Conservation (phyloP, 2,888 invertebrate genomes). For the Thecophora atra region DNA sequence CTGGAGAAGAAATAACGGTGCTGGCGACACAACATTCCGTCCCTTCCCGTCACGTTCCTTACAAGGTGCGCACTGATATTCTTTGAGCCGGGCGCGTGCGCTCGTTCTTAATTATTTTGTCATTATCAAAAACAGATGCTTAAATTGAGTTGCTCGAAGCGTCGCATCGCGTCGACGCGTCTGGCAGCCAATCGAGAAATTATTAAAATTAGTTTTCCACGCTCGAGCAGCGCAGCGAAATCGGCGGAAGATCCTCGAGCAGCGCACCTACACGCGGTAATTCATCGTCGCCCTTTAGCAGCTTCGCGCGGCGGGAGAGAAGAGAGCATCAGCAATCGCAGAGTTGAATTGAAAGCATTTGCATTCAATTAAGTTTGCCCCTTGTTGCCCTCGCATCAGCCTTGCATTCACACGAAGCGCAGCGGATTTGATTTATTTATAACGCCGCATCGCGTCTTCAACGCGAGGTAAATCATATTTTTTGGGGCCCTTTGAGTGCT, state of each 20-base stretch:
- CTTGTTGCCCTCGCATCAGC: slow-evolving; percentile 1
- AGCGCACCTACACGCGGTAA: slow-evolving; percentile 60
- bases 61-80: background rate
- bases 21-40: background rate
- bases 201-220: slow-evolving; percentile 65
- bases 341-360: slow-evolving; percentile 49
- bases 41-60: background rate
- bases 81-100: background rate
- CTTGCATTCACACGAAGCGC: background rate
- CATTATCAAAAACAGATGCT: slow-evolving; percentile 66
- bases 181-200: slow-evolving; percentile 33
- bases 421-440: slow-evolving; percentile 54
- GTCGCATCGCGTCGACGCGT: slow-evolving; percentile 10
- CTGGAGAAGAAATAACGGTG: background rate
- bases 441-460: slow-evolving; percentile 38
- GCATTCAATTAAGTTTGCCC: slow-evolving; percentile 58
- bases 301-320: slow-evolving; percentile 37
- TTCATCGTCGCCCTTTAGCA: slow-evolving; percentile 58
- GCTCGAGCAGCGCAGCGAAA: slow-evolving; percentile 61
- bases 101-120: slow-evolving; percentile 54
- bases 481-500: slow-evolving; percentile 26
- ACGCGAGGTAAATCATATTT: slow-evolving; percentile 38
- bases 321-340: background rate
- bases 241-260: slow-evolving; percentile 47
- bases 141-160: slow-evolving; percentile 50